Conservation (phyloP, 2,113 vertebrate species). For the Isurus oxyrinchus region DNA sequence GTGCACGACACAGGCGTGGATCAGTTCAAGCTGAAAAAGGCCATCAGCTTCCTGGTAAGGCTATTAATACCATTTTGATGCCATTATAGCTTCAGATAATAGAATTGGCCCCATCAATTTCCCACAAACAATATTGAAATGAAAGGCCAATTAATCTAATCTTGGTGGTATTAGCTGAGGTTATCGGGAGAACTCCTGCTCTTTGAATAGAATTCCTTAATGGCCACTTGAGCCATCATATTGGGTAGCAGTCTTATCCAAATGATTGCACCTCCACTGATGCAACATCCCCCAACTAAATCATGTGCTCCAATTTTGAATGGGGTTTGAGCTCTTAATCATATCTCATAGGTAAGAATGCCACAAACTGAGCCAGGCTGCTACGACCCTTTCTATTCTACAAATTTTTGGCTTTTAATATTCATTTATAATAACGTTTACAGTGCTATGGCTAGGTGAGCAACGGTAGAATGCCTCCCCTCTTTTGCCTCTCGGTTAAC, state of each 20-base stretch:
- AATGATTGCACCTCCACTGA: not conserved
- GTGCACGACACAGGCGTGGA: no score
- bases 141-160: not conserved
- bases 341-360: not conserved
- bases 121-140: not conserved
- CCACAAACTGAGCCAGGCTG: not conserved
- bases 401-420: not conserved
- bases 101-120: not conserved
- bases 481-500: no score
- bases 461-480: no score
- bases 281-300: not conserved
- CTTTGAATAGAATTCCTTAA: not conserved
- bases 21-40: not conserved
- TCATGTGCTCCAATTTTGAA: not conserved
- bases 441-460: not conserved
- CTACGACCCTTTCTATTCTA: not conserved
- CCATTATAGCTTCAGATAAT: not conserved
- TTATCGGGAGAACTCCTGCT: not conserved
- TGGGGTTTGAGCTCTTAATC: not conserved
- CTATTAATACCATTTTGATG: not conserved
- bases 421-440: not conserved
- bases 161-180: not conserved
- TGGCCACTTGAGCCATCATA: not conserved
- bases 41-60: not conserved
- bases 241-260: not conserved